Evolutionary conservation across 2,797 vertebrate genomes (phyloP).

Genomic region (Gymnothorax javanicus): DNA sequence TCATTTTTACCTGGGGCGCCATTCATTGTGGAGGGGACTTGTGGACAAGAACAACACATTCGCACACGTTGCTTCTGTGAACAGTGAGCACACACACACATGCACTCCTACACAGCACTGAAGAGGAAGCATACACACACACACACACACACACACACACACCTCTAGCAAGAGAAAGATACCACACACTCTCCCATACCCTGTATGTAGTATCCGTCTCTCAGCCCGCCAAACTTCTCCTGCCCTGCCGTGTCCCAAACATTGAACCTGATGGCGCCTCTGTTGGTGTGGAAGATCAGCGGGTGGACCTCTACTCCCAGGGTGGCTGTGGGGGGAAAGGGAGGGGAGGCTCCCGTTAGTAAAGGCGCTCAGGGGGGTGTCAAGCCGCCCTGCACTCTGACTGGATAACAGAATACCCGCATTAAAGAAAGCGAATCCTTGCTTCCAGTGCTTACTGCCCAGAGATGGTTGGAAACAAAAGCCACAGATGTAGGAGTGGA

Average conservation of each 20-base stretch:
- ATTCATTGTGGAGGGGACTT: too few relatives aligned
- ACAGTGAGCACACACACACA: too few relatives aligned
- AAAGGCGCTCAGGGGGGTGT: neutral
- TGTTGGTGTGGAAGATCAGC: conserved; percentile 94
- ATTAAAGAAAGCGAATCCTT: neutral
- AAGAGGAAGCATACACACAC: too few relatives aligned
- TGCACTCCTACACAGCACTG: too few relatives aligned
- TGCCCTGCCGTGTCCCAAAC: conserved; percentile 99
- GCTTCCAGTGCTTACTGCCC: neutral
- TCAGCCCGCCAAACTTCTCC: conserved; percentile 95
- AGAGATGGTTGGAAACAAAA: neutral
- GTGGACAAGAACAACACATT: too few relatives aligned
- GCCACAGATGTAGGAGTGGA: neutral
- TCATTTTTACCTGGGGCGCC: too few relatives aligned
- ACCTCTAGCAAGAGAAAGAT: too few relatives aligned
- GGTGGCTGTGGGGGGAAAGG: conserved; percentile 74
- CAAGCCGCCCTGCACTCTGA: neutral
- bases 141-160: neutral
- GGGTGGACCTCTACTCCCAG: conserved; percentile 97
- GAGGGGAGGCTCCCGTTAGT: neutral
- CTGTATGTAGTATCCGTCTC: conserved; percentile 98
- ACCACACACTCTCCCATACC: conserved; percentile 65
- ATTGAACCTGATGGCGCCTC: conserved; percentile 94
- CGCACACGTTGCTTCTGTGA: too few relatives aligned
- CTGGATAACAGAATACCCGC: neutral